Evolutionary conservation across 2,888 invertebrate genomes (phyloP).

Genomic region (Scaptomyza flava): DNA sequence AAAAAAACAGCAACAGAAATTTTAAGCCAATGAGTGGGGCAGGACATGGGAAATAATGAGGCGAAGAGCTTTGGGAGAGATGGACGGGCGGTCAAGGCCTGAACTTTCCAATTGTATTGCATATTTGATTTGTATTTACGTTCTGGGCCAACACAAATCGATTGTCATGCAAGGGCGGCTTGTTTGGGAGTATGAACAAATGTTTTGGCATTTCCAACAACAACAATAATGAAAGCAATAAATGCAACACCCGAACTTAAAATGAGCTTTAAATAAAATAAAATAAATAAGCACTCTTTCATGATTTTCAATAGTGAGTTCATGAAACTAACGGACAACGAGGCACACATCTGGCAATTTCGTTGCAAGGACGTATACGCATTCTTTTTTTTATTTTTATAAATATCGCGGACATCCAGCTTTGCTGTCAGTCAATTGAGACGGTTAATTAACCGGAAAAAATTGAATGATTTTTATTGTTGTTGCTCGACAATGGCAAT

Average conservation of each 20-base stretch:
- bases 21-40: constrained; percentile 2
- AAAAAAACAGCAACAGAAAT: constrained; percentile 32
- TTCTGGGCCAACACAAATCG: constrained; percentile 61
- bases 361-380: constrained; percentile 49
- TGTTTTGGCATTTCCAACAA: constrained; percentile 65
- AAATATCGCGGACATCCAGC: neutral
- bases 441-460: constrained; percentile 65
- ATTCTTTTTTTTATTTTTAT: constrained; percentile 19
- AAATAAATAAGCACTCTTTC: constrained; percentile 52
- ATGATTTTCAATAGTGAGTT: constrained; percentile 53
- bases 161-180: constrained; percentile 64
- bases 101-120: constrained; percentile 73
- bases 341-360: neutral
- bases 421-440: constrained; percentile 50
- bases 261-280: constrained; percentile 52
- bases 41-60: neutral
- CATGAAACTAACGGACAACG: constrained; percentile 47
- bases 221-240: constrained; percentile 16
- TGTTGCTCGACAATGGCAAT: constrained; percentile 47
- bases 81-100: constrained; percentile 45
- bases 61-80: neutral
- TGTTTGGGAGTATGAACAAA: constrained; percentile 61
- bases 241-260: constrained; percentile 18
- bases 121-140: constrained; percentile 76
- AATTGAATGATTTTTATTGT: constrained; percentile 50